These are phyloP conservation scores for Hyphantria cunea DNA, from an alignment of 1,140 invertebrate species.

Conservation along the genomic window DNA sequence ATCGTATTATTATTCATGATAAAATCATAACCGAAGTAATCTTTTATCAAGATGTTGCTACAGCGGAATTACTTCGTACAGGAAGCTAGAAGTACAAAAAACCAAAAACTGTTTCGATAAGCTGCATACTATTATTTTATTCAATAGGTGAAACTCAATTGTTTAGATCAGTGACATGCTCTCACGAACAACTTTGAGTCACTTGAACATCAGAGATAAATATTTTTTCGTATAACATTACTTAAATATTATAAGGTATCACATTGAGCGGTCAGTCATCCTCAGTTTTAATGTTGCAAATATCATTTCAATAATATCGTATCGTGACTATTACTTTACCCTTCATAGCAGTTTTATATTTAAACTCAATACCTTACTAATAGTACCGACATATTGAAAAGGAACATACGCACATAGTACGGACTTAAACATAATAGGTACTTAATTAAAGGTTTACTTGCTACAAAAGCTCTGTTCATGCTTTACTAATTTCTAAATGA, in stretches of 20 bases:
- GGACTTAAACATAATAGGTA: background rate
- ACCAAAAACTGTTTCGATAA: no score
- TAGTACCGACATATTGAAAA: background rate
- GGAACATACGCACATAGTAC: background rate
- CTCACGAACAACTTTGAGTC: conserved; percentile 11
- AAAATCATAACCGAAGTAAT: conserved; percentile 18
- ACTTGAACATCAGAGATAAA: conserved; percentile 5
- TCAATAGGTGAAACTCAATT: conserved; percentile 11
- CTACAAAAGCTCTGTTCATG: background rate
- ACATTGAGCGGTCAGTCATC: background rate
- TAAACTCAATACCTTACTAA: background rate
- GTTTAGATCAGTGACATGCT: conserved; percentile 8
- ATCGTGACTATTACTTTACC: conserved; percentile 1
- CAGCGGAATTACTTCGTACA: conserved; percentile 4
- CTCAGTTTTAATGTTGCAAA: conserved; percentile 7
- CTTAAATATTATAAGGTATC: background rate
- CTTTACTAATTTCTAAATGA: background rate
- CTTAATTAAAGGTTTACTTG: background rate
- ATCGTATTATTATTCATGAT: conserved; percentile 10
- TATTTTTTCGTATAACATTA: conserved; percentile 16
- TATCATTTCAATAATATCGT: conserved; percentile 12
- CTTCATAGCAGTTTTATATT: background rate
- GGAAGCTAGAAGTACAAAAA: background rate
- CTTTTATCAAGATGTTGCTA: conserved; percentile 9
- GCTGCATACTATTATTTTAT: background rate